These are phyloP conservation scores for Tetramorium parvispinum DNA, from an alignment of 1,140 invertebrate species.

Conservation along the genomic window DNA sequence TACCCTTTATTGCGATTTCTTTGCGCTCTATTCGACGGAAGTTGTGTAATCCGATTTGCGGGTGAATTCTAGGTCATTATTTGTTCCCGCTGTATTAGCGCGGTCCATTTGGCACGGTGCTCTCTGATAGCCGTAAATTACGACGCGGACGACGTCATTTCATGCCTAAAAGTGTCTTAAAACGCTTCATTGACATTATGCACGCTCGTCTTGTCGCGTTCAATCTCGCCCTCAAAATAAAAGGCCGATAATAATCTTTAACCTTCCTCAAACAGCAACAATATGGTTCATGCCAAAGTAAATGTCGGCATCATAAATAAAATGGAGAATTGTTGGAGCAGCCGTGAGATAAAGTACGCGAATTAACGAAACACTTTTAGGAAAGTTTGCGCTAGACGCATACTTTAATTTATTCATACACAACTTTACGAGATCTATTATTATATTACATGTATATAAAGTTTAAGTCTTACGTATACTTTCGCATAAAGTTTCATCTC, in stretches of 20 bases:
- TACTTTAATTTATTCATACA: not conserved
- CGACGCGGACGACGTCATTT: not conserved
- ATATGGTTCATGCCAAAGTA: conserved; percentile 44
- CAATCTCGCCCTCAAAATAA: not conserved
- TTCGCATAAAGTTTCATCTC: not conserved
- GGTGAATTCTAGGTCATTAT: conserved; percentile 21
- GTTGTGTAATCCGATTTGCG: not conserved
- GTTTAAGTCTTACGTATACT: not conserved
- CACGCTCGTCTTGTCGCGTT: conserved; percentile 3
- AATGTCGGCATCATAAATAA: conserved; percentile 31
- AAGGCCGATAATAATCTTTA: conserved; percentile 31
- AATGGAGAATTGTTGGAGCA: not conserved
- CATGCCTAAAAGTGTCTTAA: conserved; percentile 10
- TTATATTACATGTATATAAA: not conserved
- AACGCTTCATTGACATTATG: conserved; percentile 17
- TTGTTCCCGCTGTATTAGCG: not conserved
- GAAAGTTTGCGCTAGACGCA: not conserved
- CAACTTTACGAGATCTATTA: not conserved
- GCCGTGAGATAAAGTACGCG: not conserved
- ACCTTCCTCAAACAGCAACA: conserved; percentile 23
- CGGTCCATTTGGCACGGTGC: conserved; percentile 30
- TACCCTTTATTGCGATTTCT: not conserved
- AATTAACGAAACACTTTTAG: not conserved
- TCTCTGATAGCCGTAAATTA: conserved; percentile 13
- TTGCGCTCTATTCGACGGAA: not conserved